These are phyloP conservation scores for Catharus fuscescens DNA, from an alignment of 2,113 vertebrate genomes.

Conservation along the genomic window DNA sequence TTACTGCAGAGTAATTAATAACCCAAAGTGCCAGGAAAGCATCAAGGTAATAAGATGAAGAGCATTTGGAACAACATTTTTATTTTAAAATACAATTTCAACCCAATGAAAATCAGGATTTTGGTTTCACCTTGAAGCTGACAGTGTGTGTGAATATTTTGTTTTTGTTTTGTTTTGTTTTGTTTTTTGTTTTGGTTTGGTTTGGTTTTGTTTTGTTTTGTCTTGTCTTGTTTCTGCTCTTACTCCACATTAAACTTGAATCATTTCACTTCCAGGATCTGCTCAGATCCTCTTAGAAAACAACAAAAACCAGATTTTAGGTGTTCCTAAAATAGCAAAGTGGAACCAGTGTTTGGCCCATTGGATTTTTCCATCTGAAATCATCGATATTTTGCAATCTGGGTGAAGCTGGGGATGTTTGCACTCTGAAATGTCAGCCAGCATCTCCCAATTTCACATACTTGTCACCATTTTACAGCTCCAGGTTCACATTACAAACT, in stretches of 20 bases:
- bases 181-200: neutral
- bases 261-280: neutral
- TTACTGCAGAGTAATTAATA: neutral
- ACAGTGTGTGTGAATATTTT: neutral
- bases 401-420: slow-evolving; percentile 51
- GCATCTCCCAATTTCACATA: slow-evolving; percentile 28
- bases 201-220: neutral
- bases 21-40: neutral
- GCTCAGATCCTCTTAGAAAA: neutral
- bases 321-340: slow-evolving; percentile 37
- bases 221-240: neutral
- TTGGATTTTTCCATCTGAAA: slow-evolving; percentile 65
- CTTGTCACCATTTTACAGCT: slow-evolving; percentile 58
- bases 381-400: slow-evolving; percentile 68
- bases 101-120: neutral
- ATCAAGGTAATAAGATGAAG: neutral
- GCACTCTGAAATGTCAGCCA: slow-evolving; percentile 66
- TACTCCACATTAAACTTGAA: neutral
- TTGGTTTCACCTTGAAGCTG: neutral
- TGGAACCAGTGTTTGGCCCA: neutral
- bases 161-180: neutral
- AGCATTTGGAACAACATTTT: neutral
- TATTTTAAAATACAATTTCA: neutral
- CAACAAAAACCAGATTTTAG: slow-evolving; percentile 24
- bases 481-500: slow-evolving; percentile 48